Evolutionary conservation across 2,113 vertebrate genomes (phyloP).

Genomic region (Micronycteris hirsuta): DNA sequence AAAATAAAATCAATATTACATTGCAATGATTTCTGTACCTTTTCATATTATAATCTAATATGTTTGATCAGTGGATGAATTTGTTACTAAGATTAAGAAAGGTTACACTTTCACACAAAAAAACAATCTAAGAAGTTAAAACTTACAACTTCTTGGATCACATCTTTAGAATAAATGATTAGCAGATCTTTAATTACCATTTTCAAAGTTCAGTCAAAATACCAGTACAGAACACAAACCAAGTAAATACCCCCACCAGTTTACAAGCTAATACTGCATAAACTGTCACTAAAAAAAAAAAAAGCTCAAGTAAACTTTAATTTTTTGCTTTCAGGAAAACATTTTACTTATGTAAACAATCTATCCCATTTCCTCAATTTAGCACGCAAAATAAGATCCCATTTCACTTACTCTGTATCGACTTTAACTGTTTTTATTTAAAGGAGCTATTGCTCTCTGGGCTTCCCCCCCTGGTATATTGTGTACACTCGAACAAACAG

Average conservation of each 20-base stretch:
- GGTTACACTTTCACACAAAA: not conserved
- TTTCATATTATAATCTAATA: not conserved
- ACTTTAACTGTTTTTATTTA: not conserved
- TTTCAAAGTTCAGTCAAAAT: slow-evolving; percentile 27
- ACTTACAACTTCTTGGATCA: not conserved
- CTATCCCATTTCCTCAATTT: not conserved
- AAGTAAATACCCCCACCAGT: not conserved
- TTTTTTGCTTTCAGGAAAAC: slow-evolving; percentile 9
- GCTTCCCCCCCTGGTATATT: not conserved
- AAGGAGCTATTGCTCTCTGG: not conserved
- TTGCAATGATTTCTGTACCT: not conserved
- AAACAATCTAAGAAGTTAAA: not conserved
- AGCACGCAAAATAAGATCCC: not conserved
- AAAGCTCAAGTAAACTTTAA: not conserved
- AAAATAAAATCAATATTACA: not conserved
- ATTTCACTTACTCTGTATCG: not conserved
- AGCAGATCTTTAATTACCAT: not conserved
- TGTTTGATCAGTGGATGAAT: not conserved
- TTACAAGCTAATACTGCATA: not conserved
- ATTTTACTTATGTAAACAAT: not conserved
- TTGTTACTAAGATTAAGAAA: not conserved
- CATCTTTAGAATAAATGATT: slow-evolving; percentile 21
- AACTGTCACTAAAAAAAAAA: not conserved
- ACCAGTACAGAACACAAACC: not conserved
- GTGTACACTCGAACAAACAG: not conserved